A percentile compares a stretch with the other conserved stretches of the same genome.
Conservation (phyloP, 2,113 vertebrate genomes). For the Oryctolagus cuniculus region mOryCun1.1 NC_091441.1:100777501-100778000, state of each 20-base stretch:
- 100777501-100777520: not conserved
- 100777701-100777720: not conserved
- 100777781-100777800: not conserved
- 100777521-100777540: not conserved
- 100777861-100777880: not conserved
- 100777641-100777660: not conserved
- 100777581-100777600: not conserved
- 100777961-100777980: too few species aligned
- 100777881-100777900: not conserved
- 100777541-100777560: not conserved
- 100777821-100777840: not conserved
- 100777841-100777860: conserved; percentile 18
- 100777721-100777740: not conserved
- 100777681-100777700: not conserved
- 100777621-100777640: conserved; percentile 38
- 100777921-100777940: too few species aligned
- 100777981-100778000: too few species aligned
- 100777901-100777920: too few species aligned
- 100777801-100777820: fast-evolving
- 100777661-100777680: not conserved
- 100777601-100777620: not conserved
- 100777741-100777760: not conserved
- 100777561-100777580: not conserved
- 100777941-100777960: too few species aligned
- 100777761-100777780: not conserved